Base-by-base conservation (phyloP, 2,113 vertebrate genomes). In the Copsychus sechellarum region DNA sequence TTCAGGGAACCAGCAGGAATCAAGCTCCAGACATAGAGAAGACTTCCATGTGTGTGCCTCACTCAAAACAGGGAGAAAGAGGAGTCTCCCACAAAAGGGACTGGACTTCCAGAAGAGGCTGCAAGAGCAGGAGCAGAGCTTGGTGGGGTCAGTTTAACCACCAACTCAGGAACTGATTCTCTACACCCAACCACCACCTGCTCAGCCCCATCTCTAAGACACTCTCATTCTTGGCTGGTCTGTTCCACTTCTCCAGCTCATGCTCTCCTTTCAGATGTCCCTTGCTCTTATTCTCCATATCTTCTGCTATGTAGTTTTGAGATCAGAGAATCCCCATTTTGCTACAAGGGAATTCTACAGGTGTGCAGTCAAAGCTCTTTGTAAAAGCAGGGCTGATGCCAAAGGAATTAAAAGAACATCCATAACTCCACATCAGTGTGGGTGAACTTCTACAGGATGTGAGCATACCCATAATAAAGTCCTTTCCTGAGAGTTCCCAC, bases 91-190 rank as follows among this genome's bases (percentile, higher is more conserved):
- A 62, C 60, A 73, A 5, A 4, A 12, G 26, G 48, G 38, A 60
- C 2, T 17, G 36, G 14, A 56, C 42, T 67, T 82, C 78, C 61
- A 87, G 90, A 93, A 91, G 36, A 95, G 81, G 92, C 70, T 96
- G 90, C 90, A 94, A 91, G 93, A 96, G 89, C 80, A 88, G 80
- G 66, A 90, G 76, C 72, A 95, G 82, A 85, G 48, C 45, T 38
- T 45, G 25, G 15, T 61, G 36, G 22, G 25, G 33, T 36, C 36
- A 60, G 14, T n/a, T 64, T 50, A 87, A 79, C 13, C 65, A 60
- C 31, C 31, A 79, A 0, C 28, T 79, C 61, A 60, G 31, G 28
- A 95, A 76, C n/a, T 62, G 47, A 65, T 57, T 65, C 76, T 76
- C 20, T 57, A 73, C 48, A 67, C 12, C 17, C 26, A 88, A 58